These are phyloP conservation scores for Hedychridium roseum DNA, from an alignment of 2,888 invertebrate genomes.

Conservation along the genomic window DNA sequence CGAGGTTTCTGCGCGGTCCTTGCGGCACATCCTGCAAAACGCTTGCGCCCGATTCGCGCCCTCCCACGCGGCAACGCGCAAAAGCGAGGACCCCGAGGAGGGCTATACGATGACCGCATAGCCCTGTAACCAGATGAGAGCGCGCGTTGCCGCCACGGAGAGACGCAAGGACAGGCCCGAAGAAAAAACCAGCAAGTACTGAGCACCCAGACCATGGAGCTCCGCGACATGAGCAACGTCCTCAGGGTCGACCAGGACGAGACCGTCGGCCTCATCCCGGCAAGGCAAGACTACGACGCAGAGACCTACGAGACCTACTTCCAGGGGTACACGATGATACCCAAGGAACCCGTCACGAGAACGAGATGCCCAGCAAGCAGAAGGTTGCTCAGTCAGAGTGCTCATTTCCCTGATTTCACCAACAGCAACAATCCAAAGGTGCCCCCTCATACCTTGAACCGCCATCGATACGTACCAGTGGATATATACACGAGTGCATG, in stretches of 20 bases:
- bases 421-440: constrained; percentile 52
- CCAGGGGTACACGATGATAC: constrained; percentile 53
- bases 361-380: constrained; percentile 54
- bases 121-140: no score
- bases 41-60: no score
- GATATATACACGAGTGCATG: background rate
- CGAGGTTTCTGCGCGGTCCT: no score
- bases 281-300: constrained; percentile 38
- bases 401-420: constrained; percentile 41
- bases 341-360: constrained; percentile 56
- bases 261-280: constrained; percentile 48
- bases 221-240: constrained; percentile 45
- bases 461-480: constrained; percentile 1
- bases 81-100: no score
- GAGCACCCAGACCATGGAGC: no score
- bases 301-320: constrained; percentile 55
- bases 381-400: constrained; percentile 50
- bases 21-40: no score
- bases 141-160: no score
- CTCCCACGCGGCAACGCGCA: no score
- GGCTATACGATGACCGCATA: no score
- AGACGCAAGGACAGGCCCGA: no score
- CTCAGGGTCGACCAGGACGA: constrained; percentile 45
- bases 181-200: no score
- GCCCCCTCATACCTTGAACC: no score